These are phyloP conservation scores for Amiota minor DNA, from an alignment of 2,888 invertebrate species.

Conservation along the genomic window DNA sequence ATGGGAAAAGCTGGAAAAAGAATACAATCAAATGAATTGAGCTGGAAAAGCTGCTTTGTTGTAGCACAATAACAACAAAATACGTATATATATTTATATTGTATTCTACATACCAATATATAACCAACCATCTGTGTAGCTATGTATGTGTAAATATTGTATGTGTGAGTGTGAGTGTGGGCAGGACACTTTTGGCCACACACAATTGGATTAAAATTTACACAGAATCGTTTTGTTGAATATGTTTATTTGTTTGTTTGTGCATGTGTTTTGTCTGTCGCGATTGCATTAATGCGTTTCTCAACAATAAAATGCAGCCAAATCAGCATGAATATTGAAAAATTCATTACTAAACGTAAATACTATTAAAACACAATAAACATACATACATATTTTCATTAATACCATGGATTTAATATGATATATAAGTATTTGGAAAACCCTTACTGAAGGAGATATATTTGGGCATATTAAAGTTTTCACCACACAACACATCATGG, in stretches of 20 bases:
- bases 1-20: constrained; percentile 32
- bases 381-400: not conserved
- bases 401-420: no score
- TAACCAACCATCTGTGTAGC: constrained; percentile 9
- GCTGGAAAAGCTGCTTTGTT: constrained; percentile 59
- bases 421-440: no score
- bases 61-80: constrained; percentile 11
- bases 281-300: constrained; percentile 63
- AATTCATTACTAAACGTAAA: constrained; percentile 20
- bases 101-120: constrained; percentile 47
- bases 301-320: constrained; percentile 65
- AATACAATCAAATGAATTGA: constrained; percentile 67
- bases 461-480: no score
- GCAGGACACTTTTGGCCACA: constrained; percentile 59
- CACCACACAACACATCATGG: no score
- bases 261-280: constrained; percentile 36
- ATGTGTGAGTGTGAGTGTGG: not conserved
- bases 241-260: not conserved
- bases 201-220: constrained; percentile 68
- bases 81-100: not conserved
- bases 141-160: constrained; percentile 24
- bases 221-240: constrained; percentile 49
- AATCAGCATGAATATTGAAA: constrained; percentile 54
- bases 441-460: no score
- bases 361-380: not conserved